Evolutionary conservation across 2,113 vertebrate species (phyloP).

Genomic region (Macrotis lagotis): DNA sequence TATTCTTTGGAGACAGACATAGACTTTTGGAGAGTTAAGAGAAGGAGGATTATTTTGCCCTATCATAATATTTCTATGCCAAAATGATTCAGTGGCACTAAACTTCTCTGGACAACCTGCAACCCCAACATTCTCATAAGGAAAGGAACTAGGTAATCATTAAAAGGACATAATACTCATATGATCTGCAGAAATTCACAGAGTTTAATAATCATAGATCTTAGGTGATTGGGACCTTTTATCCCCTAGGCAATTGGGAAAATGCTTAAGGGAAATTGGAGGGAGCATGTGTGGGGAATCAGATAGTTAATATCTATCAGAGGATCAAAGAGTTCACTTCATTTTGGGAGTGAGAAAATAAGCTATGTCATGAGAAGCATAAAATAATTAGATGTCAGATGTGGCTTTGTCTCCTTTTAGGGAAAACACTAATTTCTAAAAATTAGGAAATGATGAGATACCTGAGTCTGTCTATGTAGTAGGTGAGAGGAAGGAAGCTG

Average conservation of each 20-base stretch:
- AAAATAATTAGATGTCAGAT: background rate
- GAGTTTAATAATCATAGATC: background rate
- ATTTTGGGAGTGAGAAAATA: background rate
- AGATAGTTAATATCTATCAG: background rate
- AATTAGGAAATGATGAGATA: background rate
- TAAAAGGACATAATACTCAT: background rate
- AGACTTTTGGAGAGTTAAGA: background rate
- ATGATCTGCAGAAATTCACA: too few species aligned
- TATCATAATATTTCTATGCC: background rate
- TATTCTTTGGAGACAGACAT: background rate
- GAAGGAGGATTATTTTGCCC: background rate
- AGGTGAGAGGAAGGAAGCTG: background rate
- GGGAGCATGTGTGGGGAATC: background rate
- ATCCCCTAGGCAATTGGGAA: background rate
- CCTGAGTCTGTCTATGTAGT: background rate
- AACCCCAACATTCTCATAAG: background rate
- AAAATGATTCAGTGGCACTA: background rate
- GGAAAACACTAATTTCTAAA: background rate
- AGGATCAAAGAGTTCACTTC: background rate
- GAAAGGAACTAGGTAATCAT: background rate
- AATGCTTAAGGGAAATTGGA: background rate
- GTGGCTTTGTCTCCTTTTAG: background rate
- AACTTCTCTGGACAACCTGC: background rate
- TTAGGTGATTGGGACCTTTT: background rate
- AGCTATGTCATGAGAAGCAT: background rate